phyloP scores from a whole-genome alignment of 2,113 vertebrate species.

The Callorhinus ursinus region DNA sequence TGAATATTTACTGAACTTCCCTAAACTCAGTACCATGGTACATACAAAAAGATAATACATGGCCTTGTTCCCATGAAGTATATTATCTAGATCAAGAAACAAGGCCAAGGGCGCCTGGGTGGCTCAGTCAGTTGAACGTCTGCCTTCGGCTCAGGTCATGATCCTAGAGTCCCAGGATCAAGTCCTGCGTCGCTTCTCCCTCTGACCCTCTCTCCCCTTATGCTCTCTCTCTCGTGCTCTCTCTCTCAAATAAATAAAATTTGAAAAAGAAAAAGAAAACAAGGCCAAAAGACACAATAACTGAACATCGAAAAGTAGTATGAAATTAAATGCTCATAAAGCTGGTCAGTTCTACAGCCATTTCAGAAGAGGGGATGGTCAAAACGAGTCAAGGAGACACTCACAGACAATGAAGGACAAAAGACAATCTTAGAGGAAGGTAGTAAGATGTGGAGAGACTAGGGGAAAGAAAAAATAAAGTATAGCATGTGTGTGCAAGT shows the following conservation, averaged over 20 bases:
- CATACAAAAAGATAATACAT: neutral
- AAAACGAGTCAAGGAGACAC: neutral
- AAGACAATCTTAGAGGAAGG: neutral
- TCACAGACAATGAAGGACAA: neutral
- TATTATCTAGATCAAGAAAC: constrained; percentile 2
- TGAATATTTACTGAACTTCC: neutral
- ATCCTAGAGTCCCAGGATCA: no score
- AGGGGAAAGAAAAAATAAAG: neutral
- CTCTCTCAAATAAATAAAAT: no score
- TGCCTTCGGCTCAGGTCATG: no score
- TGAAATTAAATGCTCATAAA: neutral
- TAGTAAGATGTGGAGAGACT: neutral
- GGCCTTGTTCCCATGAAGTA: neutral
- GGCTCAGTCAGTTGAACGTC: no score
- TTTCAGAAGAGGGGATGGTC: neutral
- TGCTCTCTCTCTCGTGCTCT: no score
- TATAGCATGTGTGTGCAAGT: neutral
- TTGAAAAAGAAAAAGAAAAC: neutral
- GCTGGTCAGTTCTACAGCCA: neutral
- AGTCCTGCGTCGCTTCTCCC: no score
- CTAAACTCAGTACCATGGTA: neutral
- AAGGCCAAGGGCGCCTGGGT: neutral
- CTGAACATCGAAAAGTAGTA: neutral
- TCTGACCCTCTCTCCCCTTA: no score
- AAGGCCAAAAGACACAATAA: neutral